Evolutionary conservation across 2,797 vertebrate genomes (phyloP), one percentile per base, ranked within the genome.

Genomic region (Margarornis squamiger): DNA sequence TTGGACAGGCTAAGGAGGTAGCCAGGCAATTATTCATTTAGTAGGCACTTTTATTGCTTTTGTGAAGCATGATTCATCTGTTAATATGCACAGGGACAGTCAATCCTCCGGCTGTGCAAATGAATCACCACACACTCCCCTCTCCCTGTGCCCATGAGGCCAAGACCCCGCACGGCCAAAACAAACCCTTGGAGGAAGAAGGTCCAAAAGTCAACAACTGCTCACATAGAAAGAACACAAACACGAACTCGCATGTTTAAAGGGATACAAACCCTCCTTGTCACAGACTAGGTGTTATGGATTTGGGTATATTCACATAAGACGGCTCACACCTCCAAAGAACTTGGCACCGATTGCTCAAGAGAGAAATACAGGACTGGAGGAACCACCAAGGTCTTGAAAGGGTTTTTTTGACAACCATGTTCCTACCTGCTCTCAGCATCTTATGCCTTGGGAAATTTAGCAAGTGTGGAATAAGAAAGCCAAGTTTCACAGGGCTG

Each of bases 1-100:
- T 18, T 88, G 84, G 43, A 74, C 54, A 74, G 70, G 43, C 62
- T 78, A 45, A 89, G 74, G 76, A 85, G 68, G 65, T 9, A 91
- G 63, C 34, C 52, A 85, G 71, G 52, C 63, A 91, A 67, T 83
- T 90, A 74, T 29, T 96, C 66, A 85, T 52, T 94, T 48, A 80
- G 34, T 49, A 71, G 55, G 67, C 81, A 82, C 76, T 87, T 93
- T 71, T 38, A 74, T 39, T 80, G 78, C 78, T 91, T 93, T 90
- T 88, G 75, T 93, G 68, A 83, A 88, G 78, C 29, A 78, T 90
- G 91, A 95, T 80, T 94, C 80, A 93, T 61, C 89, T 86, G 55
- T 86, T 89, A 86, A 43, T 87, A 85, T 72, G 45, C 39, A n/a
- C 58, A 77, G 46, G 87, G 86, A 72, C 65, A 91, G 81, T 67